Conservation (phyloP, 1,140 invertebrate species). For the Trichonephila inaurata region DNA sequence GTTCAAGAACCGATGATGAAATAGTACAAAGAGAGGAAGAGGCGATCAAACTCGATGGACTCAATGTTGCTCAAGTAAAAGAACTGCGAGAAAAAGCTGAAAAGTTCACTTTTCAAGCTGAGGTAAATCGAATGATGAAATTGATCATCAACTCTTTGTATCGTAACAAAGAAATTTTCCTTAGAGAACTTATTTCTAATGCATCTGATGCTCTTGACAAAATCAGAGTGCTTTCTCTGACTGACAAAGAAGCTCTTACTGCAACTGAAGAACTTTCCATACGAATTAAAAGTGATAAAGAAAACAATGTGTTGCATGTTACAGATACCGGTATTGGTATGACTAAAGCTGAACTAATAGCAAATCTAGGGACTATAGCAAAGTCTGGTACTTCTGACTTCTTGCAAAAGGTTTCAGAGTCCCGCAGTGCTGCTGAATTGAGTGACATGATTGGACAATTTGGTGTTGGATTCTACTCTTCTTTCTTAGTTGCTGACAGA, state of each 20-base stretch:
- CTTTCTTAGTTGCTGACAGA: conserved; percentile 94
- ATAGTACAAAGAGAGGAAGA: conserved; percentile 92
- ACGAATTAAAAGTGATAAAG: conserved; percentile 97
- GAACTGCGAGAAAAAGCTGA: conserved; percentile 90
- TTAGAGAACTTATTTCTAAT: conserved; percentile 96
- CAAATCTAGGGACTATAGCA: conserved; percentile 99
- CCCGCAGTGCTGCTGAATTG: conserved; percentile 84
- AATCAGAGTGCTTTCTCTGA: conserved; percentile 94
- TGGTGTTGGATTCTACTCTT: conserved; percentile 98
- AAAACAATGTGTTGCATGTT: conserved; percentile 95
- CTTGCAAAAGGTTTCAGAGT: conserved; percentile 94
- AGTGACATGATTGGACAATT: conserved; percentile 94
- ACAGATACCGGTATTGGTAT: conserved; percentile 99
- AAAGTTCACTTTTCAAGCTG: conserved; percentile 92
- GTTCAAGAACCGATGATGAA: conserved; percentile 88
- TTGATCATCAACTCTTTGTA: conserved; percentile 99
- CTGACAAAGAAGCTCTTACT: conserved; percentile 88
- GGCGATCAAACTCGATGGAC: conserved; percentile 96
- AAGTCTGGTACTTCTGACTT: conserved; percentile 99
- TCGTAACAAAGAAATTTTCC: conserved; percentile 99
- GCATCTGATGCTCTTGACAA: conserved; percentile 96
- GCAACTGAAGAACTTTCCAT: conserved; percentile 92
- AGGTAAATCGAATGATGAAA: conserved; percentile 98
- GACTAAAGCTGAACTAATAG: conserved; percentile 96
- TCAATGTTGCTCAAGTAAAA: conserved; percentile 96